These are phyloP conservation scores for Isichthys henryi DNA, from an alignment of 2,113 vertebrate species.

Conservation along the genomic window DNA sequence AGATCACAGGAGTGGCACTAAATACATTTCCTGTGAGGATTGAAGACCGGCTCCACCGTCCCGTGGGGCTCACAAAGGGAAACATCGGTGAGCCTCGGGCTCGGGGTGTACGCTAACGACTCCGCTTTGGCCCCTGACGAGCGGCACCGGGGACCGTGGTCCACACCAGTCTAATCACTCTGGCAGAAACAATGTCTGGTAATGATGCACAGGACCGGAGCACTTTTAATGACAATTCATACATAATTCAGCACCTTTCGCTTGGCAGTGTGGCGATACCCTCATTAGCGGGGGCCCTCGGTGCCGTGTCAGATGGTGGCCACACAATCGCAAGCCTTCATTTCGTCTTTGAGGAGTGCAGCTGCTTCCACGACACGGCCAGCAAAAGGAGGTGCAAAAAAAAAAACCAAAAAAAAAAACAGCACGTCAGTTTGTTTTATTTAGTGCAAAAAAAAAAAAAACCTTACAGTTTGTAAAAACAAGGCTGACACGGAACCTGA, in stretches of 20 bases:
- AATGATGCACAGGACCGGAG: conserved; percentile 99
- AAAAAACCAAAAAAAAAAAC: conserved; percentile 70
- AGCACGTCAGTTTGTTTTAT: conserved; percentile 99
- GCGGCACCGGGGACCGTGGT: conserved; percentile 82
- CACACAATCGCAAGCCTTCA: conserved; percentile 99
- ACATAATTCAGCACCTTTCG: conserved; percentile 99
- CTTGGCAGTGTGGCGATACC: conserved; percentile 99
- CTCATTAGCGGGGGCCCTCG: conserved; percentile 99
- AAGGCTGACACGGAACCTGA: conserved; percentile 99
- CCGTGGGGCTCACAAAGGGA: conserved; percentile 76
- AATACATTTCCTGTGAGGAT: conserved; percentile 77
- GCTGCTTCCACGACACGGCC: conserved; percentile 99
- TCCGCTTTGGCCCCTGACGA: conserved; percentile 70
- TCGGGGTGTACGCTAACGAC: conserved; percentile 85
- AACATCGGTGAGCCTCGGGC: conserved; percentile 80
- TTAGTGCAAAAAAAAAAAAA: conserved; percentile 94
- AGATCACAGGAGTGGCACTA: conserved; percentile 86
- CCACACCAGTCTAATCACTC: conserved; percentile 90
- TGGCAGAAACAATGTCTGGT: conserved; percentile 99
- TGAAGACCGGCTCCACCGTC: conserved; percentile 77
- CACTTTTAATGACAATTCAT: conserved; percentile 99
- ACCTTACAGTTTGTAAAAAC: conserved; percentile 99
- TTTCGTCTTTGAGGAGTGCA: conserved; percentile 99
- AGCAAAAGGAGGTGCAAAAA: conserved; percentile 70
- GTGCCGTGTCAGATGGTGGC: conserved; percentile 99